These are phyloP conservation scores for Amphibalanus amphitrite DNA, from an alignment of 1,140 invertebrate genomes.

Conservation along the genomic window DNA sequence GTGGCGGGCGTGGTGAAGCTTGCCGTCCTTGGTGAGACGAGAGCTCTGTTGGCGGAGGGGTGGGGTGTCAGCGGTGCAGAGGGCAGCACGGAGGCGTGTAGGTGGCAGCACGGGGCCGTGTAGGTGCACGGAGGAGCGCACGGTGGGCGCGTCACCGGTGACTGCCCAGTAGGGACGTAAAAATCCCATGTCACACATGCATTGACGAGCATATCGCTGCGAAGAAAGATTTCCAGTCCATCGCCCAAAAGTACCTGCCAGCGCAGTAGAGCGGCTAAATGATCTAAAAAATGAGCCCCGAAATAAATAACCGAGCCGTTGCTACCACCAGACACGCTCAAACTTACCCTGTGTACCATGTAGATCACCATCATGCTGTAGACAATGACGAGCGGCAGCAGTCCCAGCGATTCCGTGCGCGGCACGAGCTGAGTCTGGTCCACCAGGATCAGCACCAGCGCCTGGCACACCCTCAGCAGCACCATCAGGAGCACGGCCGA, in stretches of 20 bases:
- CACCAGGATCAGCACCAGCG: slow-evolving; percentile 3
- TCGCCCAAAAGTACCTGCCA: no score
- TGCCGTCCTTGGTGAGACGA: neutral
- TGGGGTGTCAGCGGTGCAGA: neutral
- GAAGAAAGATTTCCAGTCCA: no score
- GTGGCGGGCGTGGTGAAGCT: neutral
- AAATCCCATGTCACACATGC: no score
- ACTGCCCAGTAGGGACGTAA: no score
- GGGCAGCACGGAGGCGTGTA: neutral
- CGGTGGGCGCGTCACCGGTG: no score
- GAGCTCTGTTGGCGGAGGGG: neutral
- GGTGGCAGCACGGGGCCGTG: neutral
- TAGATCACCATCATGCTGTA: neutral
- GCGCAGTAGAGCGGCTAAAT: no score
- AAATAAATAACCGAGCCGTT: no score
- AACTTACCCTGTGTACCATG: neutral
- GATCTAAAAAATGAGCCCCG: no score
- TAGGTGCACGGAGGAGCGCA: no score
- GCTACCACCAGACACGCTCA: no score
- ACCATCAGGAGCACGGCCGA: slow-evolving; percentile 9
- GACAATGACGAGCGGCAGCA: neutral
- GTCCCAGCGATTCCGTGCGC: neutral
- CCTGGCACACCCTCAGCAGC: slow-evolving; percentile 8
- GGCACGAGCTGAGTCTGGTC: neutral
- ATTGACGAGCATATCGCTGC: no score